Base-by-base conservation (phyloP, 1,140 invertebrate genomes). In the Penaeus indicus region DNA sequence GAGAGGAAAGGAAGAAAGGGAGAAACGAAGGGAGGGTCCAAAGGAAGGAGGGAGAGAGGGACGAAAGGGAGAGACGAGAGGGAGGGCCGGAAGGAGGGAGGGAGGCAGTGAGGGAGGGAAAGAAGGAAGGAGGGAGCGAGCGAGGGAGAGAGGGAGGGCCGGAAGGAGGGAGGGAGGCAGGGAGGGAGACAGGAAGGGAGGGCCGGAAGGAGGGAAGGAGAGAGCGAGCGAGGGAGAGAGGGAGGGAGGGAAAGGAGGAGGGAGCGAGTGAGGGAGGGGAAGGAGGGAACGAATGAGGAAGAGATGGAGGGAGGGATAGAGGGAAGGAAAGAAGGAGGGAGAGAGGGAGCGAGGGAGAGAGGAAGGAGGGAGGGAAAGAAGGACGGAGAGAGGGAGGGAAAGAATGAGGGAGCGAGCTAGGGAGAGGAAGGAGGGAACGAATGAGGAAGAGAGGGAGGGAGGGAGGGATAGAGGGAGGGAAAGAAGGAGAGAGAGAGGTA, bases 141-240 rank as follows among this genome's bases (percentile, higher is more conserved):
- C n/a, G n/a, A n/a, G n/a, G n/a, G n/a, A n/a, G n/a, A n/a, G n/a
- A n/a, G n/a, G n/a, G n/a, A n/a, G n/a, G n/a, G n/a, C n/a, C n/a
- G n/a, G n/a, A 75, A 11, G 21, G 72, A 77, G n/a, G 13, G 25
- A 77, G 25, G 47, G 25, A 77, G 1, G 19, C 4, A 27, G 72
- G 11, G 25, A 16, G 25, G 47, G 27, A 82, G 80, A 82, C 60
- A 63, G 60, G 32, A 32, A 63, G 61, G 32, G 27, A 32, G 27
- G 38, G 27, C 21, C 25, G 64, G 80, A 63, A 32, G 32, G 27
- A 32, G 61, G 38, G 61, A 32, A 19, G 42, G 61, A 82, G 60
- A 62, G 60, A 62, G 80, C 61, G 60, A 62, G 60, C 25, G 80
- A 82, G 80, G 38, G 60, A 82, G 60, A 62, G 47, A 62, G 21